Conservation (phyloP, 2,888 invertebrate genomes). For the Tupiocoris notatus region DNA sequence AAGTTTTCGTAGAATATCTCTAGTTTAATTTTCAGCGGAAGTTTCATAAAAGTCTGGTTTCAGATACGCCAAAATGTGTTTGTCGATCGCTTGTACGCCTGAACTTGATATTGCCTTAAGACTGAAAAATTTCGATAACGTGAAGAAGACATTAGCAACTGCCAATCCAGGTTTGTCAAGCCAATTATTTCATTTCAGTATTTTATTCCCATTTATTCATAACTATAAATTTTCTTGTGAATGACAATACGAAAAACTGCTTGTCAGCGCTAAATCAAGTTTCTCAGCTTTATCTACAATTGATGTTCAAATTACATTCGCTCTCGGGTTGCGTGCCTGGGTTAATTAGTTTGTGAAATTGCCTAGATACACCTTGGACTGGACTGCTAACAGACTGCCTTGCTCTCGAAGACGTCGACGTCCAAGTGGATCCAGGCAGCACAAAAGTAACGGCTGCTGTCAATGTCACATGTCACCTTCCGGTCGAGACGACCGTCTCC, state of each 20-base stretch:
- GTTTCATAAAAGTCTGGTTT: constrained; percentile 44
- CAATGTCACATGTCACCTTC: constrained; percentile 20
- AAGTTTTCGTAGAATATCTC: no score
- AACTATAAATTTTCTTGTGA: no score
- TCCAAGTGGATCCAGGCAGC: constrained; percentile 54
- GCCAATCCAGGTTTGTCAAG: constrained; percentile 49
- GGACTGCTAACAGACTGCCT: constrained; percentile 56
- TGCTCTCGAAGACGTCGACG: constrained; percentile 58
- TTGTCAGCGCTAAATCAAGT: no score
- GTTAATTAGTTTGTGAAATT: no score
- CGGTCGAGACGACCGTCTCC: constrained; percentile 12
- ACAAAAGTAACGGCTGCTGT: constrained; percentile 41
- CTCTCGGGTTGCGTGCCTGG: no score
- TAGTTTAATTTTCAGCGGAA: no score
- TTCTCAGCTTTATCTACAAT: no score
- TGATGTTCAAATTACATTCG: no score
- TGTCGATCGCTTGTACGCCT: constrained; percentile 73
- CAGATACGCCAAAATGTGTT: constrained; percentile 74
- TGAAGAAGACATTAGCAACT: constrained; percentile 59
- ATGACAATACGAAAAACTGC: no score
- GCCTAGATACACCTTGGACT: constrained; percentile 58
- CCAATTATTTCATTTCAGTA: no score
- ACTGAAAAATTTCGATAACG: constrained; percentile 78
- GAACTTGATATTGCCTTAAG: constrained; percentile 73
- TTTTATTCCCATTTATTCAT: no score